These are phyloP conservation scores for Saxidomus purpurata DNA, from an alignment of 1,140 invertebrate species.

Conservation along the genomic window DNA sequence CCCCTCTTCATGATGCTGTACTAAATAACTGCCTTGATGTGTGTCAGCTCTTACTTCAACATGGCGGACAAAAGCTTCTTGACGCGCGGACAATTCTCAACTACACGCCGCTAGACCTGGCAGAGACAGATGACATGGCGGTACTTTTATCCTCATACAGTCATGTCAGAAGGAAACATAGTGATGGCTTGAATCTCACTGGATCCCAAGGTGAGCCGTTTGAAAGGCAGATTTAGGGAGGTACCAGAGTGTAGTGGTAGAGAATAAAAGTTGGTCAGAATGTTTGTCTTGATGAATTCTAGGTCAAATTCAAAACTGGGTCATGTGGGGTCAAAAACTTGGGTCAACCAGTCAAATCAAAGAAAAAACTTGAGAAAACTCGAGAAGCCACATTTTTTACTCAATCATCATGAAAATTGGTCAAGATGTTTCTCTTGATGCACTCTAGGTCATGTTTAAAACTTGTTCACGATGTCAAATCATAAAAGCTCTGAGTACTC, in stretches of 20 bases:
- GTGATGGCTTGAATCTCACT: slow-evolving; percentile 11
- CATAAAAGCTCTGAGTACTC: too few species aligned
- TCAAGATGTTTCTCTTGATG: too few species aligned
- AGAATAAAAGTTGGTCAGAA: too few species aligned
- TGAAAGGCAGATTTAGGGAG: not conserved
- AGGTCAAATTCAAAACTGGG: too few species aligned
- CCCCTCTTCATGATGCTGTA: slow-evolving; percentile 84
- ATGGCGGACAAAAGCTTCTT: slow-evolving; percentile 72
- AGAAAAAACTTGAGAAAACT: too few species aligned
- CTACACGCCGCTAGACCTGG: slow-evolving; percentile 76
- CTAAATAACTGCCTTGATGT: slow-evolving; percentile 72
- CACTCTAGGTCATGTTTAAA: too few species aligned
- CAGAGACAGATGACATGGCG: slow-evolving; percentile 72
- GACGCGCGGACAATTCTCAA: slow-evolving; percentile 47
- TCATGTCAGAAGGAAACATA: not conserved
- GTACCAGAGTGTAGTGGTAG: not conserved
- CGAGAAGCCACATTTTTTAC: too few species aligned
- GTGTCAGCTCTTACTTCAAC: slow-evolving; percentile 77
- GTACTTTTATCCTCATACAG: slow-evolving; percentile 64
- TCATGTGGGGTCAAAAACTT: too few species aligned
- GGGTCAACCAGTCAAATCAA: too few species aligned
- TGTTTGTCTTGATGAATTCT: too few species aligned
- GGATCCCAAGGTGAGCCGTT: slow-evolving; percentile 67
- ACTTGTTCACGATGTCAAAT: not conserved
- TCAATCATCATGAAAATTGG: too few species aligned